Evolutionary conservation across 2,888 invertebrate genomes (phyloP).

Genomic region (Agrilus mali): DNA sequence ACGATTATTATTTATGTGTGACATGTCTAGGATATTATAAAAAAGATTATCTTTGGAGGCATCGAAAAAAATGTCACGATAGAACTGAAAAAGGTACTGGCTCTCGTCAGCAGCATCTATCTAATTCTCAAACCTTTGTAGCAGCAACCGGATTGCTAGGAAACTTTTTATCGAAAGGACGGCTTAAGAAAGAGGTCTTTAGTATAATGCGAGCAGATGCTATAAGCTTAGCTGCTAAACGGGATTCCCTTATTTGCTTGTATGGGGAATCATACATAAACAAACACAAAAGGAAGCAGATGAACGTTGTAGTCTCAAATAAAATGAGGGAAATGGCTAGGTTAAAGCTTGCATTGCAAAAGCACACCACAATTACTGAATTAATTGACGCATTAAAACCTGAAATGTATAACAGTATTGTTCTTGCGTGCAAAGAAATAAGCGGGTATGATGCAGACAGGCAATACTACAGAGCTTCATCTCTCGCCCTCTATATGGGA

Average conservation of each 20-base stretch:
- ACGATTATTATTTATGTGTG: slow-evolving; percentile 2
- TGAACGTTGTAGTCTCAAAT: slow-evolving; percentile 4
- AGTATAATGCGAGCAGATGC: slow-evolving; percentile 5
- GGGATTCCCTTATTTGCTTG: slow-evolving; percentile 6
- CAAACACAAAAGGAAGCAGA: slow-evolving; percentile 7
- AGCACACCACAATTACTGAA: no score
- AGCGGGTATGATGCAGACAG: no score
- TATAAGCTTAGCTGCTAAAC: slow-evolving; percentile 6
- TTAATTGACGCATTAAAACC: no score
- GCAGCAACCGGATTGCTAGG: slow-evolving; percentile 3
- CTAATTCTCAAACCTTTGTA: slow-evolving; percentile 7
- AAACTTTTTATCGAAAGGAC: slow-evolving; percentile 4
- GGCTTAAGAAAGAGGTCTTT: slow-evolving; percentile 5
- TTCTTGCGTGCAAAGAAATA: no score
- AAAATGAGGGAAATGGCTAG: slow-evolving; percentile 8
- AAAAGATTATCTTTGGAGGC: slow-evolving; percentile 7
- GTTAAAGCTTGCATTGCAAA: slow-evolving; percentile 2
- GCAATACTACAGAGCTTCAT: no score
- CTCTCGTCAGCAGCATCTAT: neutral
- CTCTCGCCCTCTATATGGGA: slow-evolving; percentile 6
- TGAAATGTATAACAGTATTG: no score
- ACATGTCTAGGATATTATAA: slow-evolving; percentile 6
- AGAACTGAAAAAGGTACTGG: neutral
- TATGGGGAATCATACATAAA: slow-evolving; percentile 5
- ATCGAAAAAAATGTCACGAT: slow-evolving; percentile 6